Base-by-base conservation (phyloP, 2,888 invertebrate species). In the Andrena bicolor region DNA sequence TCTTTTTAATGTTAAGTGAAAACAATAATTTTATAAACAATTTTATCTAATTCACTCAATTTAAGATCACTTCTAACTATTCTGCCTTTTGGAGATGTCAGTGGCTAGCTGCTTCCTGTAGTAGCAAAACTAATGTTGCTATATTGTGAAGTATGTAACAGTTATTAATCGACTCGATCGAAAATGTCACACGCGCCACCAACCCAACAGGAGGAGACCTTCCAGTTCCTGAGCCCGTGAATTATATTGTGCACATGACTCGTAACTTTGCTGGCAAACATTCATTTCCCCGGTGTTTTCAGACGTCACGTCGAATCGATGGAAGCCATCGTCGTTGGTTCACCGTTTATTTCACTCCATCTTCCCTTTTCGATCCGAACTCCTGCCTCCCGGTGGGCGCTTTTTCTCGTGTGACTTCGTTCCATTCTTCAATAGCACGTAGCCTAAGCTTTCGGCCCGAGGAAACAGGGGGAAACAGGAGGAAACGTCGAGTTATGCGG, bases 221-320 rank as follows among this genome's bases (percentile, higher is more conserved):
- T 20, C 3, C 10, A 4, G 32, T 65, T 65, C 48, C 56, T 30
- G 1, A 16, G 48, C 1, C 30, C 41, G 1, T 41, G 30, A 56
- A 73, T 73, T 28, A 56, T 64, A 61, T 70, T 26, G 35, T 61
- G 5, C 63, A 6, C 26, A 32, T 5, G 35, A 70, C 61, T 69
- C n/a, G 66, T 7, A 23, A 73, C 51, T 79, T 60, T 32, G 23
- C 10, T 35, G 20, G 41, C 41, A 74, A 69, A 79, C 66, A 69
- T 79, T 58, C 60, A 41, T 79, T 79, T 79, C 74, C 70, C 70
- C 26, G 23, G 66, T 66, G 80, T 75, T 71, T 75, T 68, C 75
- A 58, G 32, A 58, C n/a, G 41, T 64, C 68, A 32, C 64, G 32
- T 81, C 73, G 73, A 73, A 80, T 80, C 71, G 26, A 48, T 61